A percentile compares a stretch with the other conserved stretches of the same genome.
Evolutionary conservation across 2,113 vertebrate genomes (phyloP).

Genomic region (Natator depressus): DNA sequence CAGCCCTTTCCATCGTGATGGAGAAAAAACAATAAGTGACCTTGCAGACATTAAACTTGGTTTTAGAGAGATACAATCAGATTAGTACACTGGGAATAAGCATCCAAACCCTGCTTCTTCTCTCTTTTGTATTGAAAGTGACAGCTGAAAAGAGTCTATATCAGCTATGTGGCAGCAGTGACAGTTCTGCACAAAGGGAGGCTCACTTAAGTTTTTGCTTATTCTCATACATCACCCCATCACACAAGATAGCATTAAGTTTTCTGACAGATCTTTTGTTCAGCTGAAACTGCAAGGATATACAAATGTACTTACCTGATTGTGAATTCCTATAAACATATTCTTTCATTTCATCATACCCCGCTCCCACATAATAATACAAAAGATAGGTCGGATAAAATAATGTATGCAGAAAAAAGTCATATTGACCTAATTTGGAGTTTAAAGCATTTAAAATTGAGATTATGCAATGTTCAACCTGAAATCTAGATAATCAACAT

Average conservation of each 20-base stretch:
- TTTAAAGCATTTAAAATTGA: no score
- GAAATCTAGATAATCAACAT: not conserved
- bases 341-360: not conserved
- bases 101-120: not conserved
- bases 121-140: constrained; percentile 23
- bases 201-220: not conserved
- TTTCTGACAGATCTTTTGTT: constrained; percentile 15
- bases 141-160: constrained; percentile 50
- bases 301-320: not conserved
- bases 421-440: not conserved
- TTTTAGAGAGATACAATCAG: not conserved
- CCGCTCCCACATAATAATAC: not conserved
- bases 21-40: not conserved
- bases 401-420: not conserved
- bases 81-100: not conserved
- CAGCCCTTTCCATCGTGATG: not conserved
- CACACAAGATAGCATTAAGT: constrained; percentile 3
- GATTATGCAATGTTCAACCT: not conserved
- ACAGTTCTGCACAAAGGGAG: not conserved
- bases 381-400: not conserved
- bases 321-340: not conserved
- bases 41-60: not conserved
- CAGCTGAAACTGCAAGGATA: not conserved
- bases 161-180: not conserved
- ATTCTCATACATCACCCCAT: not conserved